Conservation (phyloP, 2,888 invertebrate species). For the Eudasyphora cyanicolor region DNA sequence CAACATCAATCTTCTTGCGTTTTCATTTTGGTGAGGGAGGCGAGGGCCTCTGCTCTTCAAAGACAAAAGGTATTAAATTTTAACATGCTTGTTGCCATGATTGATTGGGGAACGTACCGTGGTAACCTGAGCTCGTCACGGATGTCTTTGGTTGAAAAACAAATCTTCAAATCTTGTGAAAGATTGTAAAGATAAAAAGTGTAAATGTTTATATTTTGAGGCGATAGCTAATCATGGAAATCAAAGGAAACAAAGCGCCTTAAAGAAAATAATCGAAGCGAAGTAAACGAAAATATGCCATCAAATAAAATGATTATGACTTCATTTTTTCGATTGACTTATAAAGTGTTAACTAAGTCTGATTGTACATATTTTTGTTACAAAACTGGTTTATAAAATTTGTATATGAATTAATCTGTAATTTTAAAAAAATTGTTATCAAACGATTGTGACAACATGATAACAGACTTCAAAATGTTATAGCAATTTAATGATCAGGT, state of each 20-base stretch:
- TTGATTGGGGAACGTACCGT: background rate
- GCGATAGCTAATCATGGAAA: background rate
- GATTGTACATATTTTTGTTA: background rate
- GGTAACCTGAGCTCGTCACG: background rate
- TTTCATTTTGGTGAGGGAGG: background rate
- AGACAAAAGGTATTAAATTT: background rate
- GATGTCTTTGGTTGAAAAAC: no score
- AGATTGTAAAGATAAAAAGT: background rate
- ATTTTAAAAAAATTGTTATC: no score
- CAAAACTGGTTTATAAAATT: background rate
- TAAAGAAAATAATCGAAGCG: background rate
- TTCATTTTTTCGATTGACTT: background rate
- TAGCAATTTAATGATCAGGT: no score
- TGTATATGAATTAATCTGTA: no score
- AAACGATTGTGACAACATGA: no score
- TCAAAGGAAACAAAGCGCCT: background rate
- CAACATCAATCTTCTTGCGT: background rate
- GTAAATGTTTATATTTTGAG: background rate
- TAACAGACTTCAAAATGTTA: no score
- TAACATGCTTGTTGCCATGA: constrained; percentile 4
- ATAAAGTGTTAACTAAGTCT: background rate
- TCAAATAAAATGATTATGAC: background rate
- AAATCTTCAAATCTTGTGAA: background rate
- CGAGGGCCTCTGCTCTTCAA: background rate
- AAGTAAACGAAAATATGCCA: background rate